These are phyloP conservation scores for Potorous gilbertii DNA, from an alignment of 2,797 vertebrate species.

Conservation along the genomic window DNA sequence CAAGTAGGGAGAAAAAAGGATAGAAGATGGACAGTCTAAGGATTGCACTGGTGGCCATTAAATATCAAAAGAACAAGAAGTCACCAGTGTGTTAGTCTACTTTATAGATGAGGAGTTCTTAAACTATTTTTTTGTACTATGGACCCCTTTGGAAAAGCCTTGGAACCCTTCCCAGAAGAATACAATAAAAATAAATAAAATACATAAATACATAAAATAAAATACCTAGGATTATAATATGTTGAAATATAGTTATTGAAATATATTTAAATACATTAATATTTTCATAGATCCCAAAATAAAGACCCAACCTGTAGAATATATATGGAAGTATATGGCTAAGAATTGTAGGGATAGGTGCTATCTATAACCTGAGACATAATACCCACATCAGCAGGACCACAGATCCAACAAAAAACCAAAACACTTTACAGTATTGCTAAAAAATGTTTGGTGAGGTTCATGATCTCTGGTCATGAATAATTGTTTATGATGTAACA, in stretches of 20 bases:
- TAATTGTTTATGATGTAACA: background rate
- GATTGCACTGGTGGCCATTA: background rate
- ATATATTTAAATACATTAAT: background rate
- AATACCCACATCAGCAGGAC: background rate
- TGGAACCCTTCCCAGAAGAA: background rate
- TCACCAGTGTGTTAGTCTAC: background rate
- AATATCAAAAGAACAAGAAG: background rate
- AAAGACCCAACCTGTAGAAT: background rate
- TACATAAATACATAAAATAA: background rate
- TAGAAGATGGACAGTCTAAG: background rate
- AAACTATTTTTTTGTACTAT: background rate
- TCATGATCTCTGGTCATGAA: background rate
- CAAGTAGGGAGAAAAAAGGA: background rate
- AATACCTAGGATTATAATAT: background rate
- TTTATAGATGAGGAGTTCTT: background rate
- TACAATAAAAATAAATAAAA: background rate
- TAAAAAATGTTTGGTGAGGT: background rate
- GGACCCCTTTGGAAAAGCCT: background rate
- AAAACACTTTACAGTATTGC: background rate
- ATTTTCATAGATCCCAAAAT: background rate
- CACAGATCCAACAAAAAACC: background rate
- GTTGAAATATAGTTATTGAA: background rate
- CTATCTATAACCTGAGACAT: background rate
- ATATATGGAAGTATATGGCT: background rate
- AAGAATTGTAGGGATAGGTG: background rate